A percentile compares a stretch with the other conserved stretches of the same genome.
These are phyloP conservation scores for Amphimedon queenslandica DNA, from an alignment of 37 sponge, comb jelly and placozoan species.

Conservation along the genomic window DNA sequence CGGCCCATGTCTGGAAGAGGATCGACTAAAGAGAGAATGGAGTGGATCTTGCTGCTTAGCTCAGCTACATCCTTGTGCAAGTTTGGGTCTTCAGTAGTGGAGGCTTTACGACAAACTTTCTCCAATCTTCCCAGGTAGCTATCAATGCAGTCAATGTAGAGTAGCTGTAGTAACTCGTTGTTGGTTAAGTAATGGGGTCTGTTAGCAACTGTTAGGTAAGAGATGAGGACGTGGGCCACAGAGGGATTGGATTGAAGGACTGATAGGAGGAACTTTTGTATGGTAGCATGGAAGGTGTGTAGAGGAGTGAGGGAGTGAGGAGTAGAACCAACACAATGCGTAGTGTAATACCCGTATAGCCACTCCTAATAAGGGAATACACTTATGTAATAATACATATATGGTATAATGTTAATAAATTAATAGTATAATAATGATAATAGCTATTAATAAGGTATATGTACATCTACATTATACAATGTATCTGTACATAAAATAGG, in stretches of 20 bases:
- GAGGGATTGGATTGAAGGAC: conserved; percentile 31
- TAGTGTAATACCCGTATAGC: not conserved
- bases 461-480: no score
- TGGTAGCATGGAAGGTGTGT: conserved; percentile 32
- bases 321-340: not conserved
- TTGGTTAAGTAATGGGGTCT: conserved; percentile 24
- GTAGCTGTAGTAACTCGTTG: conserved; percentile 51
- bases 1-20: no score
- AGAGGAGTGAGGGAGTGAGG: not conserved
- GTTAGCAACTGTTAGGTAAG: conserved; percentile 16
- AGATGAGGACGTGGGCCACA: conserved; percentile 62
- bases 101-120: no score
- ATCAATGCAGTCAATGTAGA: conserved; percentile 57
- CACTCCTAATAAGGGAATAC: not conserved
- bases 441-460: no score
- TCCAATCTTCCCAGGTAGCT: conserved; percentile 10
- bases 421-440: no score
- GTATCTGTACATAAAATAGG: no score
- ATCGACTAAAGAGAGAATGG: no score
- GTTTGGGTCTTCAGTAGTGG: no score
- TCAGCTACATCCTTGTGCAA: no score
- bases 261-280: conserved; percentile 36
- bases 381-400: not conserved
- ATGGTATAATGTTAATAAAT: no score
- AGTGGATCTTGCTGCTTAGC: no score